Conservation (phyloP, 2,888 invertebrate species). For the Liopterus haemorrhoidalis region DNA sequence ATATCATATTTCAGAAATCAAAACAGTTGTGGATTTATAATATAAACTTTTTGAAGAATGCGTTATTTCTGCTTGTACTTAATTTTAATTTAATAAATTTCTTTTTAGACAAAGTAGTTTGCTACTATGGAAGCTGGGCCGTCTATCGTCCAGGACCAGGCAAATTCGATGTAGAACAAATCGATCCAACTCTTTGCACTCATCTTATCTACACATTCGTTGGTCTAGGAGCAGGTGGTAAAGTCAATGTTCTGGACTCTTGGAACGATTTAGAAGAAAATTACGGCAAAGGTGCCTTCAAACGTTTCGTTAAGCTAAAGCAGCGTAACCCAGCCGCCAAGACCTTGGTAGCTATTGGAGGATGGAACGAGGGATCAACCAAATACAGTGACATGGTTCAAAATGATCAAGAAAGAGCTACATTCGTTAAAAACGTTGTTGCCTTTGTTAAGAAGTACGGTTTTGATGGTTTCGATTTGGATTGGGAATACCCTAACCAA, state of each 20-base stretch:
- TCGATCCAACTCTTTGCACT: constrained; percentile 65
- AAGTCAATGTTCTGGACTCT: constrained; percentile 53
- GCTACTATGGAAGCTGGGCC: constrained; percentile 75
- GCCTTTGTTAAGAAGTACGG: constrained; percentile 50
- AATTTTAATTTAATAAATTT: too few relatives aligned
- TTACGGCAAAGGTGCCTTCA: constrained; percentile 42
- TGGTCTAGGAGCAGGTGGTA: constrained; percentile 54
- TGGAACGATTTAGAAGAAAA: constrained; percentile 49
- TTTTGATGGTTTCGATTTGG: constrained; percentile 67
- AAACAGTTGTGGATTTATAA: too few relatives aligned
- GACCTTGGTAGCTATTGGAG: constrained; percentile 59
- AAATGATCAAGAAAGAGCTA: constrained; percentile 44
- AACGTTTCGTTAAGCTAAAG: constrained; percentile 52
- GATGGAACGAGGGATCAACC: constrained; percentile 47
- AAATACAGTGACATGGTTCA: constrained; percentile 45
- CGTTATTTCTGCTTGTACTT: too few relatives aligned
- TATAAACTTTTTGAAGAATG: too few relatives aligned
- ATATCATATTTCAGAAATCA: too few relatives aligned
- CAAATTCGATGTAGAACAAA: constrained; percentile 58
- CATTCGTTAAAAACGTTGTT: constrained; percentile 54
- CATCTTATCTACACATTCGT: constrained; percentile 70
- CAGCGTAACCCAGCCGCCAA: constrained; percentile 49
- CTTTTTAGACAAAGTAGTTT: constrained; percentile 57
- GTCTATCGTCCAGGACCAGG: constrained; percentile 60
- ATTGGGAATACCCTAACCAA: constrained; percentile 62